Base-by-base conservation (phyloP, 2,888 invertebrate genomes). In the Dasypolia templi region DNA sequence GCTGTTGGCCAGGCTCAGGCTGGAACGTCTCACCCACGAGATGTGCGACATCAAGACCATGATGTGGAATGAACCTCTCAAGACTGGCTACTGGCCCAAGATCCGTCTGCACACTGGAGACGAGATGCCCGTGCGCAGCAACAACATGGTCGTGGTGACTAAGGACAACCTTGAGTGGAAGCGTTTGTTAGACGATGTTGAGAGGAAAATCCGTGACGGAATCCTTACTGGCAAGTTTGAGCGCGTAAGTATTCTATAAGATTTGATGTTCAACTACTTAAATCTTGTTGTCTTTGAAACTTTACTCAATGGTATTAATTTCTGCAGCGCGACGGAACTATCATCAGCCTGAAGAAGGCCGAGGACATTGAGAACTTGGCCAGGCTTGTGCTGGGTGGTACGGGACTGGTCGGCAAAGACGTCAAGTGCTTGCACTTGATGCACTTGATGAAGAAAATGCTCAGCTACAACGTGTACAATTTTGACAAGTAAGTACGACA, bases 341-440 rank as follows among this genome's bases (percentile, higher is more conserved):
- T 96, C 70, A 93, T 98, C 79, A 96, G 97, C 86, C 91, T 98
- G 72, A 97, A 96, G 92, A 97, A 97, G 82, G 95, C 97, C 3
- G 97, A 97, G 82, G 97, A 97, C 83, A 94, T 98, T 81, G 97
- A 98, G 89, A 95, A 96, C 86, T 95, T 98, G 77, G 97, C 97
- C 61, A 97, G 97, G 86, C 87, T 98, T 84, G 94, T 98, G 82
- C 96, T 97, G 90, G 97, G 97, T 61, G 97, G 97, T 83, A 94
- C 97, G 77, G 96, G 97, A 72, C 79, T 95, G 69, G 86, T 90
- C 55, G 96, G 97, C 67, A 95, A 97, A 74, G 97, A 98, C 91
- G 96, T 95, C 65, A 96, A 96, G 86, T 96, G 95, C 88, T 97
- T 92, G 91, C 93, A 94, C 82, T 74, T 96, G 55, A 90, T 91